Conservation (phyloP, 2,888 invertebrate genomes). For the Pristionchus arcanus region DNA sequence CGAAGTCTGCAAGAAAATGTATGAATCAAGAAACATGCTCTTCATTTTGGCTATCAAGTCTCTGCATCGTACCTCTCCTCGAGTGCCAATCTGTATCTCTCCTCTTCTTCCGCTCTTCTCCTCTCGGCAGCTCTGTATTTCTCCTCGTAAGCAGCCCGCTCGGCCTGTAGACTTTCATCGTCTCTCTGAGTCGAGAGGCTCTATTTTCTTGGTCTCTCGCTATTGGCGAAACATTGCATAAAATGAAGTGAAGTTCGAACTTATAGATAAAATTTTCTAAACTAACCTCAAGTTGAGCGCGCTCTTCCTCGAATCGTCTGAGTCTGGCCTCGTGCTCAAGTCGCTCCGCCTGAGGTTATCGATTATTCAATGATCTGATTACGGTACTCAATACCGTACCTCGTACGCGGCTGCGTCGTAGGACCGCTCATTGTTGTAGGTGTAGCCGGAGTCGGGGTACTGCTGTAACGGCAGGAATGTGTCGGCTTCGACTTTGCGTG, state of each 20-base stretch:
- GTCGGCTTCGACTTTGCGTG: not conserved
- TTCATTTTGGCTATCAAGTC: too few relatives aligned
- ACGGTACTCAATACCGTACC: not conserved
- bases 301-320: not conserved
- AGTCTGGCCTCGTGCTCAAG: not conserved
- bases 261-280: not conserved
- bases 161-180: slow-evolving; percentile 27
- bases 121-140: not conserved
- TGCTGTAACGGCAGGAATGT: not conserved
- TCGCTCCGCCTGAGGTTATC: slow-evolving; percentile 22
- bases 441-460: slow-evolving; percentile 32
- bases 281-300: not conserved
- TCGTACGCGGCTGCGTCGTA: slow-evolving; percentile 11
- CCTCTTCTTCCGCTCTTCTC: slow-evolving; percentile 29
- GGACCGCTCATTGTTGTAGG: not conserved
- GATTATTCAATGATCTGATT: not conserved
- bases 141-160: slow-evolving; percentile 35
- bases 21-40: not conserved
- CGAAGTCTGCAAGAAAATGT: not conserved
- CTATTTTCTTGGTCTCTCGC: not conserved
- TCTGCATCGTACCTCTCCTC: slow-evolving; percentile 1
- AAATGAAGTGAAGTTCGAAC: not conserved
- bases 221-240: not conserved
- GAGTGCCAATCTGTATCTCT: slow-evolving; percentile 9
- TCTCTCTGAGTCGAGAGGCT: not conserved